These are phyloP conservation scores for Diorhabda elongata DNA, from an alignment of 1,140 invertebrate genomes.

Conservation along the genomic window DNA sequence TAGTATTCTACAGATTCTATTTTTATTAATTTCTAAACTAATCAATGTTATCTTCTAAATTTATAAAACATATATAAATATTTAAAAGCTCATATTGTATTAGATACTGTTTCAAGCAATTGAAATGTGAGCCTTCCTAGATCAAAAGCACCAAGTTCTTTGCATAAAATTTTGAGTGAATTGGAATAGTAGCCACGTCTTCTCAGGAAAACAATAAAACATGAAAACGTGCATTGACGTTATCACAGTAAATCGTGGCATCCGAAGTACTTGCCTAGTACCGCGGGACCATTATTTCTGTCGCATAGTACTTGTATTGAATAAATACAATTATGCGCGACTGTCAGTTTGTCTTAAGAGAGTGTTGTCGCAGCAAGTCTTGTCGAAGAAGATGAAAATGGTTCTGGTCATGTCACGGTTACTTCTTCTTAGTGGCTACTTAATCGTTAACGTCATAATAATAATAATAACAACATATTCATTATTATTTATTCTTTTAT, in stretches of 20 bases:
- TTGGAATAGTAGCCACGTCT: too few species aligned
- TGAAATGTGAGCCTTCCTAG: too few species aligned
- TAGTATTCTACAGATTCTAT: too few species aligned
- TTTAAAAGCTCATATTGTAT: too few species aligned
- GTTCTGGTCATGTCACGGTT: neutral
- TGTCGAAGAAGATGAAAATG: slow-evolving; percentile 9
- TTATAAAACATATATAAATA: too few species aligned
- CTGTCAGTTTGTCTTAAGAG: slow-evolving; percentile 12
- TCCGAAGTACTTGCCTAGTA: slow-evolving; percentile 1
- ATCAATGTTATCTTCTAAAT: too few species aligned
- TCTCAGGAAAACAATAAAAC: neutral
- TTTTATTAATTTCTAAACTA: too few species aligned
- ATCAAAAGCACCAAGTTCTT: too few species aligned
- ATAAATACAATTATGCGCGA: slow-evolving; percentile 19
- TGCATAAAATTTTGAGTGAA: too few species aligned
- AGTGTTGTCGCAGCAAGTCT: slow-evolving; percentile 10
- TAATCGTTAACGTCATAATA: neutral
- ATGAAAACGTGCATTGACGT: neutral
- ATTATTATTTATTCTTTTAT: too few species aligned
- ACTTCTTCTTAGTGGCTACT: neutral
- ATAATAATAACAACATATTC: too few species aligned
- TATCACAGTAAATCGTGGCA: slow-evolving; percentile 4
- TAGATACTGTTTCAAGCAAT: too few species aligned
- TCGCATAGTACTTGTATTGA: slow-evolving; percentile 10
- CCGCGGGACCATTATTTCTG: neutral